A percentile compares a stretch with the other conserved stretches of the same genome.
Evolutionary conservation across 2,797 vertebrate genomes (phyloP).

Genomic region (Scolopax bukidnonensis): DNA sequence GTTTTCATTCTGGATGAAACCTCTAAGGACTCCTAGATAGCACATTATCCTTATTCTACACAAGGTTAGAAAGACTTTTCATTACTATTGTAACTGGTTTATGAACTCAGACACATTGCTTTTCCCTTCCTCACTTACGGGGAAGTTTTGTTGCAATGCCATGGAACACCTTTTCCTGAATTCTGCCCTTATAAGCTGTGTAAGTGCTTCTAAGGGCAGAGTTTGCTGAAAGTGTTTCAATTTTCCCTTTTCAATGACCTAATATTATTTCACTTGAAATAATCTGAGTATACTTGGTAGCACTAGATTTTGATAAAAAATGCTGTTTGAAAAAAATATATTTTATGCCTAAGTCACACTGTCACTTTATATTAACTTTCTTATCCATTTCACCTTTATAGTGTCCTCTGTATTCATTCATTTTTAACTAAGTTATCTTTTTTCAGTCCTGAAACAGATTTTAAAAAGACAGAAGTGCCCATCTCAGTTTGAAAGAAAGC

Average conservation of each 20-base stretch:
- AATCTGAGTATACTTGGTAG: conserved; percentile 26
- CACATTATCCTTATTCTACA: neutral
- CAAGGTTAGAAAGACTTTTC: neutral
- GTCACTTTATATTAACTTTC: conserved; percentile 68
- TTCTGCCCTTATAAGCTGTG: neutral
- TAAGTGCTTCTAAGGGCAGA: conserved; percentile 7
- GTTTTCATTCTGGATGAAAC: neutral
- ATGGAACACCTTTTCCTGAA: neutral
- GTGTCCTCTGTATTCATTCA: conserved; percentile 59
- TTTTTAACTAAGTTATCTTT: conserved; percentile 63
- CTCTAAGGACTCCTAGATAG: neutral
- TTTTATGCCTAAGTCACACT: conserved; percentile 64
- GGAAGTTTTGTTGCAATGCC: neutral
- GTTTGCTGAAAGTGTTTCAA: neutral
- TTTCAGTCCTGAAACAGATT: conserved; percentile 52
- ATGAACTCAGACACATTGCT: neutral
- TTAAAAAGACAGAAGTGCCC: conserved; percentile 23
- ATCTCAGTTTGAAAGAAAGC: neutral
- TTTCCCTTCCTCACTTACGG: neutral
- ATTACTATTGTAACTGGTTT: neutral
- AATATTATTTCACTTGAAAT: conserved; percentile 48
- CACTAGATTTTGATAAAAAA: conserved; percentile 56
- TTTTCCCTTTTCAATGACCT: conserved; percentile 13
- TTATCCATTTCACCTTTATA: conserved; percentile 63
- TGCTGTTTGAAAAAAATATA: conserved; percentile 59